Conservation (phyloP, 1,140 invertebrate species). For the Venturia canescens region DNA sequence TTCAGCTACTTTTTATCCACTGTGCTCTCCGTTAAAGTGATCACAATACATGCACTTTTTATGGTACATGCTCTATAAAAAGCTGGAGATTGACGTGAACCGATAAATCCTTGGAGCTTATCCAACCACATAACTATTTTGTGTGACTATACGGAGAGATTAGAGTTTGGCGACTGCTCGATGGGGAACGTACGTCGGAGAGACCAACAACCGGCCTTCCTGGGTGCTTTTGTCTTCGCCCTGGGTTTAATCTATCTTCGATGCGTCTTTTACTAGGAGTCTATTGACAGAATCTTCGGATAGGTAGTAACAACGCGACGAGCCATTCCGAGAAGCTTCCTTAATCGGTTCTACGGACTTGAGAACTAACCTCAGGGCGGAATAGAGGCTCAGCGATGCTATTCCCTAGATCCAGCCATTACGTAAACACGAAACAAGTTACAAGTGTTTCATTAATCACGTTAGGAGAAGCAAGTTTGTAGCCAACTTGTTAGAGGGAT, state of each 20-base stretch:
- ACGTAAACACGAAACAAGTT: constrained; percentile 57
- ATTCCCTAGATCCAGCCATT: constrained; percentile 48
- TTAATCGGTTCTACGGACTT: constrained; percentile 11
- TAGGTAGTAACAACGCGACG: neutral
- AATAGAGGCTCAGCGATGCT: neutral
- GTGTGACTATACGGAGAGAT: too few relatives aligned
- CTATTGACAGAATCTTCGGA: neutral
- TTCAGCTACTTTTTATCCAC: neutral
- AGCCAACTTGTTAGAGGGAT: constrained; percentile 55
- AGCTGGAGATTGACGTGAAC: too few relatives aligned
- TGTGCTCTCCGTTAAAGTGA: neutral
- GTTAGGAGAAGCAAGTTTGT: constrained; percentile 57
- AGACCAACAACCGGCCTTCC: too few relatives aligned
- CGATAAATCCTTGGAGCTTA: too few relatives aligned
- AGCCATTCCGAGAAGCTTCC: neutral
- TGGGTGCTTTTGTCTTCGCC: too few relatives aligned
- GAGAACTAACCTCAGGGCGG: neutral
- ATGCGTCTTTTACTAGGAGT: neutral
- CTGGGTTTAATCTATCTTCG: neutral
- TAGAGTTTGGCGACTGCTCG: too few relatives aligned
- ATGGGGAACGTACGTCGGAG: too few relatives aligned
- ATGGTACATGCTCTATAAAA: too few relatives aligned
- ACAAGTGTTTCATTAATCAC: constrained; percentile 62
- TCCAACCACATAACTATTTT: too few relatives aligned
- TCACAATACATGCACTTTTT: neutral